phyloP scores from a whole-genome alignment of 2,888 invertebrate genomes.

The Microctonus brassicae region DNA sequence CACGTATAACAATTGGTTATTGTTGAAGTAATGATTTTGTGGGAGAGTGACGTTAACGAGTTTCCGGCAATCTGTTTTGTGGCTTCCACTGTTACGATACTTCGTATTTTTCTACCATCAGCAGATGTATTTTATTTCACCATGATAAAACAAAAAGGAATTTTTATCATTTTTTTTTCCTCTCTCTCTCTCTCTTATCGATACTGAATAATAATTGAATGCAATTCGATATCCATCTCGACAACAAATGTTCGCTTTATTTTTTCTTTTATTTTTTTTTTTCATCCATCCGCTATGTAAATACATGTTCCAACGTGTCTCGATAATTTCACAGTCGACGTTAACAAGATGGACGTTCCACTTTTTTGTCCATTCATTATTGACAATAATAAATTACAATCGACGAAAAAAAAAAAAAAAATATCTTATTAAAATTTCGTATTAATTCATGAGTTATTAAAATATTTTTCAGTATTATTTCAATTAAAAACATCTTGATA shows the following conservation, averaged over 20 bases:
- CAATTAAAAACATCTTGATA: too few relatives aligned
- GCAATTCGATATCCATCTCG: slow-evolving; percentile 14
- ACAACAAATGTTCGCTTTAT: background rate
- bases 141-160: background rate
- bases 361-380: background rate
- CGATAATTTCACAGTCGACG: slow-evolving; percentile 11
- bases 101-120: background rate
- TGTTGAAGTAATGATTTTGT: background rate
- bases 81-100: background rate
- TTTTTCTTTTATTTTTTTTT: too few relatives aligned
- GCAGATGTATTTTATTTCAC: background rate
- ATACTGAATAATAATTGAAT: slow-evolving; percentile 38
- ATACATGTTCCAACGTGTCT: background rate
- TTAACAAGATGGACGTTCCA: slow-evolving; percentile 10
- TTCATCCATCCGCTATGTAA: too few relatives aligned
- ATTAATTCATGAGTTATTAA: too few relatives aligned
- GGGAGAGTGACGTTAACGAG: background rate
- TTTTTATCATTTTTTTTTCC: background rate
- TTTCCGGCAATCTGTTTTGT: slow-evolving; percentile 6
- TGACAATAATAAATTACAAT: background rate
- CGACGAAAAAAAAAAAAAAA: background rate
- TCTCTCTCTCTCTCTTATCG: slow-evolving; percentile 1
- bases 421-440: too few relatives aligned
- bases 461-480: too few relatives aligned
- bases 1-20: background rate